phyloP scores from a whole-genome alignment of 2,888 invertebrate genomes.

The Aphodius granarius region DNA sequence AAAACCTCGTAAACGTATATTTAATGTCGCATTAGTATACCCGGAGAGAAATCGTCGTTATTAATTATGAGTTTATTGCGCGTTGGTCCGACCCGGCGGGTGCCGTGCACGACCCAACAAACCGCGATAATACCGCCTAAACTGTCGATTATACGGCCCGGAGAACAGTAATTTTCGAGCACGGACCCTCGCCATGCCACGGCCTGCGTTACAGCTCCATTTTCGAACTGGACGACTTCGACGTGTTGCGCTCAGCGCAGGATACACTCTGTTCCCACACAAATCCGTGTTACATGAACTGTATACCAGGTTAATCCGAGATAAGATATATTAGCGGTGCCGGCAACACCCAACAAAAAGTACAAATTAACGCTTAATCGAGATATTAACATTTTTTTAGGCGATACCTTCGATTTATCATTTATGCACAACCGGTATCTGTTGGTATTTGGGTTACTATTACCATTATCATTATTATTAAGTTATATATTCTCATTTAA shows the following conservation, averaged over 20 bases:
- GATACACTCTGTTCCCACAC: background rate
- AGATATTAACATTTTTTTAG: background rate
- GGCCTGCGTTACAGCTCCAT: background rate
- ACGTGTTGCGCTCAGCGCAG: background rate
- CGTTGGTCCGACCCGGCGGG: background rate
- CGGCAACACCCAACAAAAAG: background rate
- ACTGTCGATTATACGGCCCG: slow-evolving; percentile 3
- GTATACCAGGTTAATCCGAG: background rate
- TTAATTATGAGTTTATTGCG: slow-evolving; percentile 19
- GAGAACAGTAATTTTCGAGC: background rate
- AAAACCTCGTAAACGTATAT: slow-evolving; percentile 22
- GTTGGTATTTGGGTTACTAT: background rate
- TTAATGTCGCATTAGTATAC: slow-evolving; percentile 26
- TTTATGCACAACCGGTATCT: background rate
- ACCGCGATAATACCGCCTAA: slow-evolving; percentile 1
- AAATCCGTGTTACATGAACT: background rate
- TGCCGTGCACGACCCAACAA: slow-evolving; percentile 4
- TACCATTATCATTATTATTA: no score
- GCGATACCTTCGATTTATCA: background rate
- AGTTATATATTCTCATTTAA: no score
- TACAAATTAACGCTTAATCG: background rate
- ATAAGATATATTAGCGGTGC: background rate
- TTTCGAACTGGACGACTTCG: background rate
- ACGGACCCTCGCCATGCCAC: background rate
- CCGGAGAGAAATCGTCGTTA: slow-evolving; percentile 17